Base-by-base conservation (phyloP, 2,888 invertebrate genomes). In the Tanytarsus gracilentus region DNA sequence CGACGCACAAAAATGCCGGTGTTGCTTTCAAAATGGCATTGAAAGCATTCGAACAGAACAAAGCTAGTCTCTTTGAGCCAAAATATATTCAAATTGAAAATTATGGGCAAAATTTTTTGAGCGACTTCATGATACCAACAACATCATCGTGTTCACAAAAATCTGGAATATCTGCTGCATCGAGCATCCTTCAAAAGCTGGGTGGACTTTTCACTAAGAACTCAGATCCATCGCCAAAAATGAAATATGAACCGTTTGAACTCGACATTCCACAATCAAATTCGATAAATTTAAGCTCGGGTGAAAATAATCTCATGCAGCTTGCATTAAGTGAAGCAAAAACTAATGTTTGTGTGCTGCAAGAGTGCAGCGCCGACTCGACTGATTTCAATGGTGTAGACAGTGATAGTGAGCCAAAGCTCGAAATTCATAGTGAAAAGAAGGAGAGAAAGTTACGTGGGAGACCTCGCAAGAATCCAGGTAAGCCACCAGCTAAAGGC, bases 21-120 rank as follows among this genome's bases (percentile, higher is more conserved):
- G 29, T 36, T 6, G 60, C 60, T 3, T 26, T 33, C 21, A 30
- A 36, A 23, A 50, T 60, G 49, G 60, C 60, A 2, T 1, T 60
- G 3, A 11, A n/a, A 16, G 60, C 25, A 25, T 49, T 33, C n/a
- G 30, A 49, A 14, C 16, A n/a, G 4, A 36, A 50, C 9, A 25
- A 36, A 1, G 60, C 49, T 18, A 60, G 60, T 26, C 9, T 60
- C 5, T 60, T 26, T 26, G 60, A 60, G 26, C 50, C 60, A 16
- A 60, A 60, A 33, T 60, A 27, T 25, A 7, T 50, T n/a, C n/a
- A n/a, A n/a, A n/a, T n/a, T n/a, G n/a, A n/a, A n/a, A n/a, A n/a
- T n/a, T n/a, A n/a, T 50, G 50, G 33, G 21, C 33, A 9, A 36
- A 36, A 21, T 36, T 26, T 14, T 60, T 60, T 5, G 50, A 60